These are phyloP conservation scores for Pelobates cultripes DNA, from an alignment of 2,797 vertebrate genomes.

Conservation along the genomic window DNA sequence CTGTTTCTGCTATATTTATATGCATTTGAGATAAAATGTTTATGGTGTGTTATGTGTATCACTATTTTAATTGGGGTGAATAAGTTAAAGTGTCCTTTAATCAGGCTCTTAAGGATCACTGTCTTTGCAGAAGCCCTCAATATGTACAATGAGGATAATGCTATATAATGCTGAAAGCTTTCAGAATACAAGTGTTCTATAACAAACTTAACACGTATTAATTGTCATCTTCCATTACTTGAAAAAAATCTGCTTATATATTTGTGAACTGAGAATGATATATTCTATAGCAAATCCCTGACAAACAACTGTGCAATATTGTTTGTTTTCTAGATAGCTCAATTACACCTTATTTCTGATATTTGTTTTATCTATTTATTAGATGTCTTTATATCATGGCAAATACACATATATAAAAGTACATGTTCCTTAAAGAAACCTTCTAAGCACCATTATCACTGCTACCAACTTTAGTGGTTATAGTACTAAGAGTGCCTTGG, in stretches of 20 bases:
- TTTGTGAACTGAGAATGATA: not conserved
- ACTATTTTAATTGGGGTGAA: conserved; percentile 30
- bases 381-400: too few species aligned
- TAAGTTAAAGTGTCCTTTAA: conserved; percentile 29
- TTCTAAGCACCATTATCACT: too few species aligned
- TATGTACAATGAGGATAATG: conserved; percentile 4
- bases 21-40: conserved; percentile 21
- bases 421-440: too few species aligned
- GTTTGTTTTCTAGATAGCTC: too few species aligned
- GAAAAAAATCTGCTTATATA: not conserved
- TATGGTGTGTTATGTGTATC: not conserved
- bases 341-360: too few species aligned
- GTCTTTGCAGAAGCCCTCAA: conserved; percentile 20
- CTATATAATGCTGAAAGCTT: not conserved
- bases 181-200: not conserved
- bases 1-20: conserved; percentile 14
- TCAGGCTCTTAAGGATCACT: conserved; percentile 8
- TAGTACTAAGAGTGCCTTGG: too few species aligned
- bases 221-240: not conserved
- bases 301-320: not conserved
- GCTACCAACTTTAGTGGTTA: too few species aligned
- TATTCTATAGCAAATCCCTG: not conserved
- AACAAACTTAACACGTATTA: not conserved
- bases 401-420: too few species aligned
- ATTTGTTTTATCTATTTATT: too few species aligned